A percentile compares a stretch with the other conserved stretches of the same genome.
Conservation (phyloP, 2,797 vertebrate genomes). For the Myotis daubentonii region DNA sequence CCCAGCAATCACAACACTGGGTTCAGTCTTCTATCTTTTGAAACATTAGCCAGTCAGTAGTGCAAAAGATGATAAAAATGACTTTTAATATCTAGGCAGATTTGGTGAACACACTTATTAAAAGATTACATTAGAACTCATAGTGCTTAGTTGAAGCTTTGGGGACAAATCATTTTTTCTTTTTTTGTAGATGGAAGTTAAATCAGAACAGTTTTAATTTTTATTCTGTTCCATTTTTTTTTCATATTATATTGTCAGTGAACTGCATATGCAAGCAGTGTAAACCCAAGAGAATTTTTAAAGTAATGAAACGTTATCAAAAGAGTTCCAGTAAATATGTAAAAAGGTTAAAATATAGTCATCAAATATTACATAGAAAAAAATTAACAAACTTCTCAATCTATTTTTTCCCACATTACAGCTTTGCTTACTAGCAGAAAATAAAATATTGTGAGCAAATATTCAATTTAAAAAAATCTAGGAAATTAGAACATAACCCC, state of each 20-base stretch:
- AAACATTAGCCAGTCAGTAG: background rate
- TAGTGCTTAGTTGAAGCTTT: background rate
- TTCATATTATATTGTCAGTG: background rate
- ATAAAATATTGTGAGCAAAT: background rate
- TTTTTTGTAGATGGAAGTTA: background rate
- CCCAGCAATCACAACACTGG: background rate
- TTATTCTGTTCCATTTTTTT: background rate
- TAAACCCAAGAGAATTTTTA: background rate
- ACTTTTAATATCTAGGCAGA: too few species aligned
- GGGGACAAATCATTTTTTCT: background rate
- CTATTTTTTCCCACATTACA: background rate
- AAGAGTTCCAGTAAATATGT: background rate
- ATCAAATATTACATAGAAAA: background rate
- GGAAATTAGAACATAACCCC: background rate
- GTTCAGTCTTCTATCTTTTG: background rate
- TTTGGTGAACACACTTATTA: background rate
- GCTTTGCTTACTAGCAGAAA: background rate
- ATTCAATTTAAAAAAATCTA: background rate
- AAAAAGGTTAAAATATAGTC: background rate
- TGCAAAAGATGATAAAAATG: background rate
- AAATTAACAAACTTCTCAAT: background rate
- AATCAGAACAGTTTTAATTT: background rate
- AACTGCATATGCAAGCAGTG: background rate
- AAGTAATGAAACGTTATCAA: background rate
- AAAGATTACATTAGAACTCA: background rate